Evolutionary conservation across 1,140 invertebrate species (phyloP), one percentile per base, ranked within the genome.

Genomic region (Fopius arisanus): DNA sequence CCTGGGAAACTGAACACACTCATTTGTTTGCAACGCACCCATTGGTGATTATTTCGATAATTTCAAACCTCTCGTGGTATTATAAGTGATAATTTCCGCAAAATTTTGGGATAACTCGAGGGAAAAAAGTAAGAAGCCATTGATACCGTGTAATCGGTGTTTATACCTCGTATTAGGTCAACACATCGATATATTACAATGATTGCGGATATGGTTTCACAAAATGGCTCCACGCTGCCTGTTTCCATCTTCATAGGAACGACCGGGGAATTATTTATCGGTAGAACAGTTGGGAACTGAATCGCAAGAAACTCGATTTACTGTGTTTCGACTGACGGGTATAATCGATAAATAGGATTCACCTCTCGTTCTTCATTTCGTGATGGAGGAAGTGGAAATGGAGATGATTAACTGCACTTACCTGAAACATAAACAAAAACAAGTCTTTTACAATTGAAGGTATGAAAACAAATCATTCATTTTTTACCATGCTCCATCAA

Each of bases 391-490:
- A 21, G 40, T 41, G 37, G 29, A 14, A 28, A 51, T 51, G 41
- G 21, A 33, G 62, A 66, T 72, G 40, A 72, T 59, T 29, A 66
- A 66, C 37, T 51, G 19, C 26, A 75, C 69, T 75, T 71, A 75
- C 74, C 69, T 75, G 48, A 72, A 75, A 75, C 74, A 75, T 16
- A 72, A 48, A 66, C 7, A 71, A 74, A 66, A 75, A 59, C 4
- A 68, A 23, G 23, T 65, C 2, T 3, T 23, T 67, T 67, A 67
- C 21, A 37, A 21, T 70, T 28, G n/a, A 51, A 29, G 28, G 26
- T 16, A 51, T 67, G 12, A 26, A 21, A 43, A 43, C 14, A 31
- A 28, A 28, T 67, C 33, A 48, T 59, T 43, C 33, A 41, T 67
- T 59, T 69, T 33, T 69, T 48, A 68, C 26, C n/a, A n/a, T n/a